phyloP scores from a whole-genome alignment of 1,140 invertebrate genomes.

The Trichonephila inaurata region DNA sequence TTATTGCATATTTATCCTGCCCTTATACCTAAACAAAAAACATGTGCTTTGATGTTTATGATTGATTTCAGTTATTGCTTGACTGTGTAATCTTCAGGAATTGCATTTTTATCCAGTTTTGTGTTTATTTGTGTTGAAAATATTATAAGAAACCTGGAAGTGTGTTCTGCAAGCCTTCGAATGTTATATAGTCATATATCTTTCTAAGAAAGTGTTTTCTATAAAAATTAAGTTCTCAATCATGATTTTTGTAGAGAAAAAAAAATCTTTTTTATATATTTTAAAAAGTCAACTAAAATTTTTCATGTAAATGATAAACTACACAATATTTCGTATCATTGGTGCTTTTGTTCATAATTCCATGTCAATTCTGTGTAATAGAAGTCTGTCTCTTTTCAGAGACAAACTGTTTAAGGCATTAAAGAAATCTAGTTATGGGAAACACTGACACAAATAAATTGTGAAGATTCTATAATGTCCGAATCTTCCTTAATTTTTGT shows the following conservation, averaged over 20 bases:
- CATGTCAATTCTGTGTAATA: constrained; percentile 59
- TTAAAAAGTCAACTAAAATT: constrained; percentile 40
- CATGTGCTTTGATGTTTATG: constrained; percentile 21
- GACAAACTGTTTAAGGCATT: constrained; percentile 58
- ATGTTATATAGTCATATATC: constrained; percentile 70
- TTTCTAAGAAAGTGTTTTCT: constrained; percentile 72
- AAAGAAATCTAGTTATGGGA: constrained; percentile 51
- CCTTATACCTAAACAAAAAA: constrained; percentile 40
- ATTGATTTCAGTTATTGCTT: constrained; percentile 8
- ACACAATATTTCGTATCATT: constrained; percentile 52
- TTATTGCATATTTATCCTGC: constrained; percentile 73
- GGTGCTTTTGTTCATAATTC: constrained; percentile 63
- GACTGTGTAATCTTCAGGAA: neutral
- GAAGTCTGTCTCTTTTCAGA: constrained; percentile 42
- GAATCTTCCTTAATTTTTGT: constrained; percentile 73
- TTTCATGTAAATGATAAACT: constrained; percentile 44
- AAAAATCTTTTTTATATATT: constrained; percentile 54
- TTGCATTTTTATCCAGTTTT: constrained; percentile 40
- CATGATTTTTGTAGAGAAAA: constrained; percentile 52
- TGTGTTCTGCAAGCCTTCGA: constrained; percentile 64
- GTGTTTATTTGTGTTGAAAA: constrained; percentile 22
- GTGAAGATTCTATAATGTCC: constrained; percentile 69
- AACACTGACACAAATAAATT: constrained; percentile 64
- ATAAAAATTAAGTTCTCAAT: constrained; percentile 63
- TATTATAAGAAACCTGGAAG: constrained; percentile 49